Base-by-base conservation (phyloP, 2,888 invertebrate genomes). In the Ecdyonurus torrentis region DNA sequence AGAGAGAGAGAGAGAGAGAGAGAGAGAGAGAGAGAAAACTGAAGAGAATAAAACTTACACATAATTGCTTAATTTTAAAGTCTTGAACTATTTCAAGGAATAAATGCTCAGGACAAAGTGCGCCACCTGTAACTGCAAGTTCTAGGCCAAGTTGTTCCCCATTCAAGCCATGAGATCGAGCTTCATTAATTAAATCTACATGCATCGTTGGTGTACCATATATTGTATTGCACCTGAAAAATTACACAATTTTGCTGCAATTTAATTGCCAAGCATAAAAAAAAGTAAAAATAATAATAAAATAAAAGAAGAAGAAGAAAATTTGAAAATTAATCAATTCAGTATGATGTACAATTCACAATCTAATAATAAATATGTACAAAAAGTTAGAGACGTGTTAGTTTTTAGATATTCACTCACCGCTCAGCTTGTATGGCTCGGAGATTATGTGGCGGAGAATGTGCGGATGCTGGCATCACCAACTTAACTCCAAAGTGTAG, bases 51-150 rank as follows among this genome's bases (percentile, higher is more conserved):
- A 25, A 19, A 65, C 65, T 63, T 62, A 65, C 66, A 25, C 60
- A 65, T 50, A 65, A 61, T 24, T 60, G 37, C 24, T 64, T 58
- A 5, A 61, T 20, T 2, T 60, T 53, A 5, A 65, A 63, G 25
- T 73, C 64, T 2, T 77, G 65, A 61, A 74, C 72, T 3, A 62
- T 24, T 7, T 58, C 23, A 2, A 19, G 37, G 58, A 58, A 25
- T n/a, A 62, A 23, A 15, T 76, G 75, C 23, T 74, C 72, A 1
- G 89, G 83, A 66, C 87, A 85, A 0, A 84, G 78, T 0, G 91
- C 80, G 2, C 91, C 92, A 0, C 87, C 89, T 50, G 83, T 83
- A 1, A 87, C 71, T 0, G 86, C 88, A 58, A 79, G 72, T 66
- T 77, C 75, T 1, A 78, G 69, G 1, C 72, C 74, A 60, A 77